Conservation (phyloP, 2,888 invertebrate genomes). For the Ctenicera cuprea region DNA sequence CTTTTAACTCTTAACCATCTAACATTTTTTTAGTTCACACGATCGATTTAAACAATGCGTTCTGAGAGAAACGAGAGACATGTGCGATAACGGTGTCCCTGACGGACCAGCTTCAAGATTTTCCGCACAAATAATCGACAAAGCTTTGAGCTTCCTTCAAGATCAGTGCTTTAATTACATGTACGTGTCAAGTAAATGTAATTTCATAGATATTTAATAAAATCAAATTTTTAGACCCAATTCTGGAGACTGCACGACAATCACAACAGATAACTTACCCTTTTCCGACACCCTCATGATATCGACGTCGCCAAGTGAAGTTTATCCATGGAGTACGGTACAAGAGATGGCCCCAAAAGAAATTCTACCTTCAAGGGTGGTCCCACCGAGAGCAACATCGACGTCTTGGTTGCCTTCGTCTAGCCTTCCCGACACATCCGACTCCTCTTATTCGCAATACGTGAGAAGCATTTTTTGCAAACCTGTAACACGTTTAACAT, state of each 20-base stretch:
- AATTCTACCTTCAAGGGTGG: constrained; percentile 57
- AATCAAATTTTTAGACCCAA: constrained; percentile 70
- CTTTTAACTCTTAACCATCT: constrained; percentile 2
- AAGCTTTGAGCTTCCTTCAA: constrained; percentile 76
- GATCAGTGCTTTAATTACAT: constrained; percentile 78
- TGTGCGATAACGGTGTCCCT: constrained; percentile 73
- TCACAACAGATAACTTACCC: constrained; percentile 59
- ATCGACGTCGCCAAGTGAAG: constrained; percentile 67
- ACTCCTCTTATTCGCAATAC: constrained; percentile 43
- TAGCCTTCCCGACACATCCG: constrained; percentile 26
- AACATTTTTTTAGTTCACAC: constrained; percentile 72
- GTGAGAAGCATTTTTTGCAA: constrained; percentile 7
- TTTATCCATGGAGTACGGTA: constrained; percentile 68
- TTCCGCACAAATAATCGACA: constrained; percentile 76
- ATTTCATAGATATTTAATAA: background rate
- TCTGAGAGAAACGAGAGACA: constrained; percentile 73
- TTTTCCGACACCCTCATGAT: constrained; percentile 63
- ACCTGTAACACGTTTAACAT: background rate
- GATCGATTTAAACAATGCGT: constrained; percentile 78
- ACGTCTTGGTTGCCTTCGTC: constrained; percentile 63
- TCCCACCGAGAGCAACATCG: constrained; percentile 59
- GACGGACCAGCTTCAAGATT: constrained; percentile 75
- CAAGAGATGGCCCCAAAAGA: constrained; percentile 60
- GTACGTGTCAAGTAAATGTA: constrained; percentile 72
- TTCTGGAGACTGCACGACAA: constrained; percentile 72